Evolutionary conservation across 2,113 vertebrate species (phyloP), one percentile per base, ranked within the genome.

Genomic region (Burhinus bistriatus): DNA sequence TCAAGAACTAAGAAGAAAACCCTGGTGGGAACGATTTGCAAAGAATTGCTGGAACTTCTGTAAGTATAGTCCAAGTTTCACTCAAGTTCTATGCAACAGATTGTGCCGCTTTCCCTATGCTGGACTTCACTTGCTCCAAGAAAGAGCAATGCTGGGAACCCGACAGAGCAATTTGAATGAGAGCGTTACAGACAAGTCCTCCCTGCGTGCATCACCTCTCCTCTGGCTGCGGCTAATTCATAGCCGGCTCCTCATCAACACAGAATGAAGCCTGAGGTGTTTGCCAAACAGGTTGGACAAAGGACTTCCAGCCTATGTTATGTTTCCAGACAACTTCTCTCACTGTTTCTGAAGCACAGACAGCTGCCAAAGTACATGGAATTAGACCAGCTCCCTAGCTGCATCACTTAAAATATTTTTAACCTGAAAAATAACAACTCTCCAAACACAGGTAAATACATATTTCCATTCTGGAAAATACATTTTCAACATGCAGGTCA

Each of bases 161-260:
- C 2, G 0, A 26, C 18, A 42, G 40, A 26, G 27, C 27, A 4
- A 5, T 40, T 32, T 7, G 55, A 64, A 30, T 1, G 7, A 44
- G 19, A 22, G 12, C 1, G 0, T 54, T 19, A 12, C 18, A 36
- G 32, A 36, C 29, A 42, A 21, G 38, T 72, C 42, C 36, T 52
- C 40, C 49, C n/a, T 15, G 19, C 0, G 0, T 13, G 9, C 65
- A 38, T 38, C 44, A 19, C 14, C 17, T 70, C 57, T 51, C 36
- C 47, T 45, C 61, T 10, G 13, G 4, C 32, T 45, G 55, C 29
- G 64, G 58, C 21, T 42, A 30, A 45, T 40, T 45, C 86, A 22
- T 16, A 64, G 11, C 40, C n/a, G 25, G 12, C 38, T 44, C 70
- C 54, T 47, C 25, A 8, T 0, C 4, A 36, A 19, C n/a, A 8